phyloP scores from a whole-genome alignment of 1,140 invertebrate species.

The Diorhabda sublineata region DNA sequence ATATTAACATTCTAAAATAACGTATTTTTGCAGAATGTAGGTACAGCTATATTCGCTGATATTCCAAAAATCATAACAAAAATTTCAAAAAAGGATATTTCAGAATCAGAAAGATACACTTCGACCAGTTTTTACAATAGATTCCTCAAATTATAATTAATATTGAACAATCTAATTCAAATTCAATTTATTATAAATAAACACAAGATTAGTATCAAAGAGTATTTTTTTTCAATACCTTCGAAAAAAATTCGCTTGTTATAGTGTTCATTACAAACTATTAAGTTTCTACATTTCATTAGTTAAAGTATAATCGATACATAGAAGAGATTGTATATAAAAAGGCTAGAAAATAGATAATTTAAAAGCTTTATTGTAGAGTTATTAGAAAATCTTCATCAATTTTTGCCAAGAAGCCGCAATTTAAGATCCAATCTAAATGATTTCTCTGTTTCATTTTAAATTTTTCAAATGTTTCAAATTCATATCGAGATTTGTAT shows the following conservation, averaged over 20 bases:
- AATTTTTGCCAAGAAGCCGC: too few relatives aligned
- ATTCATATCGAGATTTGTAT: too few relatives aligned
- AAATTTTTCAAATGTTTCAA: too few relatives aligned
- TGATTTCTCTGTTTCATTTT: too few relatives aligned
- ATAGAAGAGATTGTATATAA: too few relatives aligned
- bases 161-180: not conserved
- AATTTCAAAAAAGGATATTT: not conserved
- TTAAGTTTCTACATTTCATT: too few relatives aligned
- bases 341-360: too few relatives aligned
- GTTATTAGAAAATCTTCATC: too few relatives aligned
- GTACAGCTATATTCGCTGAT: not conserved
- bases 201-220: not conserved
- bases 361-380: too few relatives aligned
- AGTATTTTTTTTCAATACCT: not conserved
- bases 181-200: not conserved
- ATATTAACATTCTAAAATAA: not conserved
- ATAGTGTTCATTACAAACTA: not conserved
- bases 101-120: not conserved
- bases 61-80: not conserved
- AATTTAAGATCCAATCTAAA: too few relatives aligned
- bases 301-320: too few relatives aligned
- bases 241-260: not conserved
- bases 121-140: not conserved
- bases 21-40: not conserved
- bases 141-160: not conserved